Conservation (phyloP, 2,888 invertebrate species). For the Campoplex capitator region DNA sequence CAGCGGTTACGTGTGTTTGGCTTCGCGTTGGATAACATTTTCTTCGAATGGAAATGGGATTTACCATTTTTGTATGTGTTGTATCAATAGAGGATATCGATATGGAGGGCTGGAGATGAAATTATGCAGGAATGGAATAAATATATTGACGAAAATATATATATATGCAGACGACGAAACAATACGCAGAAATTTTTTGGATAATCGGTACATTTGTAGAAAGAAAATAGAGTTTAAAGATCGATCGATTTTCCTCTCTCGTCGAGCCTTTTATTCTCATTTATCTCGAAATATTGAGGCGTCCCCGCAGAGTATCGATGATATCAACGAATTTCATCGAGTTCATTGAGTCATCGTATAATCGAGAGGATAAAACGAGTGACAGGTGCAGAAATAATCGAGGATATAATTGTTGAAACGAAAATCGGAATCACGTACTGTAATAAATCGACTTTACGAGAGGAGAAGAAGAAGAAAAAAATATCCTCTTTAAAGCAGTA, state of each 20-base stretch:
- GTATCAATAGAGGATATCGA: not conserved
- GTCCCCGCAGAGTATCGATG: not conserved
- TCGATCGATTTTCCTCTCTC: not conserved
- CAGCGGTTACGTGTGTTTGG: not conserved
- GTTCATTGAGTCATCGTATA: not conserved
- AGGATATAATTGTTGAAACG: not conserved
- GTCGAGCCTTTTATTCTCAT: not conserved
- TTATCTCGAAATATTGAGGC: not conserved
- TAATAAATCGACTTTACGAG: not conserved
- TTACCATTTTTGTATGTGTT: not conserved
- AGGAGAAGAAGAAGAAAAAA: not conserved
- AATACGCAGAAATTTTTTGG: too few relatives aligned
- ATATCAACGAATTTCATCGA: not conserved
- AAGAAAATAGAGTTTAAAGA: not conserved
- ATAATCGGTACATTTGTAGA: not conserved
- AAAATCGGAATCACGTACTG: not conserved
- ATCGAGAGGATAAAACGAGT: not conserved
- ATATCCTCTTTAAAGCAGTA: slow-evolving; percentile 3
- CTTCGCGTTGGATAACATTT: not conserved
- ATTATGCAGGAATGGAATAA: not conserved
- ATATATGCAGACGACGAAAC: not conserved
- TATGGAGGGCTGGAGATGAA: not conserved
- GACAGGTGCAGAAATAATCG: not conserved
- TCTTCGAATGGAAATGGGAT: not conserved
- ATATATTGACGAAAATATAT: not conserved